Evolutionary conservation across 1,140 invertebrate genomes (phyloP).

Genomic region (Pseudoatta argentina): DNA sequence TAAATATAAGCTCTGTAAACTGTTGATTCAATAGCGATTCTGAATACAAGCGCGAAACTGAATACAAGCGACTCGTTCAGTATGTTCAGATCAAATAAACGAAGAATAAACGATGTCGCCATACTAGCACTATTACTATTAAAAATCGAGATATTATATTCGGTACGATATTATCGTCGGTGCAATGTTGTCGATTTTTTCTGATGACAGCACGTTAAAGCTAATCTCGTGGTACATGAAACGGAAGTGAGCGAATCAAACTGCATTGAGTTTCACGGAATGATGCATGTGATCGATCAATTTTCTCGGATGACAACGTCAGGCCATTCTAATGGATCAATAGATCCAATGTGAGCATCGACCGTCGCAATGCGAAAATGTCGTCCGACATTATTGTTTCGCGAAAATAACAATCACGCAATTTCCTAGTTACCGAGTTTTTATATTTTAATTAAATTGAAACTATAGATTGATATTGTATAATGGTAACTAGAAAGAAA

Average conservation of each 20-base stretch:
- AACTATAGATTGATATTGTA: constrained; percentile 1
- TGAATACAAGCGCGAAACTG: background rate
- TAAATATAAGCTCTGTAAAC: background rate
- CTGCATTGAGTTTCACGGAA: constrained; percentile 3
- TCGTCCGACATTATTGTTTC: background rate
- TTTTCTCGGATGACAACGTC: constrained; percentile 43
- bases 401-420: constrained; percentile 14
- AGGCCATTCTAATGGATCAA: constrained; percentile 26
- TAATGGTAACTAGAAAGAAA: background rate
- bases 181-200: constrained; percentile 19
- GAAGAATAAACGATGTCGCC: too few relatives aligned
- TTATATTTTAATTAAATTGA: constrained; percentile 26
- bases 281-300: constrained; percentile 49
- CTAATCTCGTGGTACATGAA: constrained; percentile 39
- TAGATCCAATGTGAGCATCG: constrained; percentile 30
- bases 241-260: background rate
- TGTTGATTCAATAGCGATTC: background rate
- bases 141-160: constrained; percentile 18
- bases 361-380: constrained; percentile 30
- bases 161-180: too few relatives aligned
- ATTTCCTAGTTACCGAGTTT: constrained; percentile 10
- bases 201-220: constrained; percentile 14
- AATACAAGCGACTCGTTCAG: background rate
- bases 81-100: background rate
- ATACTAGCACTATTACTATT: too few relatives aligned